Base-by-base conservation (phyloP, 2,888 invertebrate genomes). In the Epirrita christyi region DNA sequence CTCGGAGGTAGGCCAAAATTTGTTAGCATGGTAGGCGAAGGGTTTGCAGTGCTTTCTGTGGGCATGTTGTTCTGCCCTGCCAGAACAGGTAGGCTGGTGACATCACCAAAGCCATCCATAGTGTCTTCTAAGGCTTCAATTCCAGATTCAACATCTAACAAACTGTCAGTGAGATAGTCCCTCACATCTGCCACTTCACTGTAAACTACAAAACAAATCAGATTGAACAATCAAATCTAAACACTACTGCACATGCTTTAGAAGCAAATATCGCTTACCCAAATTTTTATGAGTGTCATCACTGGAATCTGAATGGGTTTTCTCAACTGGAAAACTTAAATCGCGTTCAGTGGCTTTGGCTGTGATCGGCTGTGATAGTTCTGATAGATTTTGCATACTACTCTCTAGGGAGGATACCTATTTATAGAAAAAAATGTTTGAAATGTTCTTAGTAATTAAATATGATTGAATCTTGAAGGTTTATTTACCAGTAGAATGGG, bases 351-450 rank as follows among this genome's bases (percentile, higher is more conserved):
- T 80, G 27, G 83, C 81, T 71, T 88, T 91, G 45, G 92, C 91
- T 32, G 92, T 92, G 57, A 91, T 64, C 2, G 92, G 91, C 62
- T 88, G 89, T 38, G 92, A 89, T 64, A 92, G 67, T 67, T 92
- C 92, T 45, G 92, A 92, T 68, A 92, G 79, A 68, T 92, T 92
- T 66, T 92, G 92, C 63, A 90, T 85, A 72, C 92, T 92, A 70
- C 92, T 92, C 55, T 87, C 86, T 64, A 92, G 70, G 38, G 92
- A 92, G 42, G 92, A 92, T 51, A 92, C 91, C 92, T 92, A 73
- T 61, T 27, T 0, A 5, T 45, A 40, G 15, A 42, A 49, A 45
- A 38, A 29, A 9, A 11, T 15, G 21, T 21, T 21, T 34, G 9
- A 11, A 8, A 32, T n/a, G 11, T 15, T 27, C 27, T 28, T 21